Percentiles rank a stretch among this genome's conserved stretches.
Evolutionary conservation across 2,113 vertebrate genomes (phyloP).

Genomic region (Plotosus lineatus): DNA sequence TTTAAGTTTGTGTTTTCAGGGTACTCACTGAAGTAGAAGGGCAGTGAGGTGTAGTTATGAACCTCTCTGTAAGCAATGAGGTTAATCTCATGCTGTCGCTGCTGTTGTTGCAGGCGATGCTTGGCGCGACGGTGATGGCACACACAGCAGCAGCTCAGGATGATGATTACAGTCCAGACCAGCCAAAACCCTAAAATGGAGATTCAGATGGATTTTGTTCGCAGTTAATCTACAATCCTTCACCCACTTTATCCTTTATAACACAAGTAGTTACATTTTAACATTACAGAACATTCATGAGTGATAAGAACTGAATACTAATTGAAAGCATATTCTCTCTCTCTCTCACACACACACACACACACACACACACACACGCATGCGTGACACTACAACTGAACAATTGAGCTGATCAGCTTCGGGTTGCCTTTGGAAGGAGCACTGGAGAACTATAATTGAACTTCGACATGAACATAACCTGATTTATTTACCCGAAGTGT

Average conservation of each 20-base stretch:
- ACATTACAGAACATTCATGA: background rate
- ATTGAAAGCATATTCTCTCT: no score
- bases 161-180: slow-evolving; percentile 91
- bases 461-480: no score
- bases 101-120: slow-evolving; percentile 91
- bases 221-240: background rate
- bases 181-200: slow-evolving; percentile 89
- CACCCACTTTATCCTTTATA: background rate
- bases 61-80: slow-evolving; percentile 94
- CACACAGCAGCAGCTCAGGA: slow-evolving; percentile 89
- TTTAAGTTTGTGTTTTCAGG: background rate
- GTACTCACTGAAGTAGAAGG: slow-evolving; percentile 82
- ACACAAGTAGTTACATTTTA: background rate
- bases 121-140: slow-evolving; percentile 93
- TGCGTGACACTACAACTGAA: no score
- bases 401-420: no score
- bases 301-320: no score
- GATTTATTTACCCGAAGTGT: no score
- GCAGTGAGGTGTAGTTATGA: slow-evolving; percentile 87
- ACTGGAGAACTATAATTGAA: no score
- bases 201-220: background rate
- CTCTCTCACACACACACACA: no score
- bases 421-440: no score
- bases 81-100: slow-evolving; percentile 94
- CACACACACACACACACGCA: no score